A percentile compares a stretch with the other conserved stretches of the same genome.
phyloP scores from a whole-genome alignment of 1,140 invertebrate genomes.

The Drosophila littoralis region DNA sequence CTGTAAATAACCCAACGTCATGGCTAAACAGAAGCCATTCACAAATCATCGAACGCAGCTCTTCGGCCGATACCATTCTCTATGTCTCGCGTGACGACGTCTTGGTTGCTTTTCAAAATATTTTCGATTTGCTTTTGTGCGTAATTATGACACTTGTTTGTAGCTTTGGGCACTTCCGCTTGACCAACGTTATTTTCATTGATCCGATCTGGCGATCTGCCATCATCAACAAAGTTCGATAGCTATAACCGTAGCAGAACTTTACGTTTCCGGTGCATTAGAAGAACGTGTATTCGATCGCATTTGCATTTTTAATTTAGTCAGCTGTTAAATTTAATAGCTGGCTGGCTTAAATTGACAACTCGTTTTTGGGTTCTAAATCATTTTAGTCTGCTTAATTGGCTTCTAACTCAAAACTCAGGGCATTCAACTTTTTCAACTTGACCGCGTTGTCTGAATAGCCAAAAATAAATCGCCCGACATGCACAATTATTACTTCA shows the following conservation, averaged over 20 bases:
- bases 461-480: neutral
- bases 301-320: constrained; percentile 70
- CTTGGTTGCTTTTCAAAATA: constrained; percentile 8
- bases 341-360: constrained; percentile 34
- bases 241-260: constrained; percentile 36
- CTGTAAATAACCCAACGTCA: constrained; percentile 41
- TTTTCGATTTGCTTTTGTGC: constrained; percentile 54
- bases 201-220: constrained; percentile 31
- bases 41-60: constrained; percentile 44
- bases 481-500: constrained; percentile 13
- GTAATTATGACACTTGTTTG: constrained; percentile 75
- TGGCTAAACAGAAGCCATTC: constrained; percentile 65
- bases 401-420: constrained; percentile 28
- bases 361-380: constrained; percentile 60
- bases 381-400: constrained; percentile 59
- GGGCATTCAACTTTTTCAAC: constrained; percentile 70
- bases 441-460: constrained; percentile 7
- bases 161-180: constrained; percentile 70
- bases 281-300: constrained; percentile 33
- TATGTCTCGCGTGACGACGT: constrained; percentile 1
- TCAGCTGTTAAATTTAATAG: constrained; percentile 35
- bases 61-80: constrained; percentile 11
- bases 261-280: constrained; percentile 64
- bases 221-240: constrained; percentile 20
- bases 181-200: constrained; percentile 37